A percentile compares a stretch with the other conserved stretches of the same genome.
Evolutionary conservation across 2,797 vertebrate genomes (phyloP).

Genomic region (Platalea minor): DNA sequence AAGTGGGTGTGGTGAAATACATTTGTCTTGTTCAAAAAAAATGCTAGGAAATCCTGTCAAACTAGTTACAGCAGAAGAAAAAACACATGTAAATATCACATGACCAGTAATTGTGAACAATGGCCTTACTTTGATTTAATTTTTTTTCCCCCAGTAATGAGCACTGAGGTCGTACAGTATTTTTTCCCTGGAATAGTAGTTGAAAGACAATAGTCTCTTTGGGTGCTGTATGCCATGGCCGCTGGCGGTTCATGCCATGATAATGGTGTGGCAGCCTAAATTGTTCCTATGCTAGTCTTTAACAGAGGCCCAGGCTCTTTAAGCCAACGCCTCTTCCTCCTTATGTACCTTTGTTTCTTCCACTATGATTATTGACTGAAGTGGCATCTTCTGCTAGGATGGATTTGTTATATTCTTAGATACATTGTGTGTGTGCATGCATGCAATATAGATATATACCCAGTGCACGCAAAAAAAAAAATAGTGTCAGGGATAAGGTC

Average conservation of each 20-base stretch:
- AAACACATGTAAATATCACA: background rate
- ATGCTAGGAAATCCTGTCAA: background rate
- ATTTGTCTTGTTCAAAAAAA: too few species aligned
- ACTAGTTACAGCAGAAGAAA: background rate
- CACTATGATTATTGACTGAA: background rate
- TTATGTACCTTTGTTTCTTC: background rate
- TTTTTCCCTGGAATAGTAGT: background rate
- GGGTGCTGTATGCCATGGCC: background rate
- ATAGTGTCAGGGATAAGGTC: background rate
- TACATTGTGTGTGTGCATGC: accelerated
- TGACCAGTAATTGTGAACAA: background rate
- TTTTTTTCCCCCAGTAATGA: background rate
- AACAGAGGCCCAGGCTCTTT: background rate
- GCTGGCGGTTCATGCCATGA: background rate
- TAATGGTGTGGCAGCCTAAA: background rate
- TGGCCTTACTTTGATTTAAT: background rate
- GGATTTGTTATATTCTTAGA: background rate
- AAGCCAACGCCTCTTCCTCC: background rate
- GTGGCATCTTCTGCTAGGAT: background rate
- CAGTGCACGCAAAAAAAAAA: background rate
- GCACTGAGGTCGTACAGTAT: background rate
- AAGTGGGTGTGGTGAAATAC: background rate
- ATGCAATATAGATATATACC: background rate
- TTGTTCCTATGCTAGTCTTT: background rate
- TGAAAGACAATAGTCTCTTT: background rate